phyloP scores from a whole-genome alignment of 2,888 invertebrate genomes.

The Portevinia maculata region DNA sequence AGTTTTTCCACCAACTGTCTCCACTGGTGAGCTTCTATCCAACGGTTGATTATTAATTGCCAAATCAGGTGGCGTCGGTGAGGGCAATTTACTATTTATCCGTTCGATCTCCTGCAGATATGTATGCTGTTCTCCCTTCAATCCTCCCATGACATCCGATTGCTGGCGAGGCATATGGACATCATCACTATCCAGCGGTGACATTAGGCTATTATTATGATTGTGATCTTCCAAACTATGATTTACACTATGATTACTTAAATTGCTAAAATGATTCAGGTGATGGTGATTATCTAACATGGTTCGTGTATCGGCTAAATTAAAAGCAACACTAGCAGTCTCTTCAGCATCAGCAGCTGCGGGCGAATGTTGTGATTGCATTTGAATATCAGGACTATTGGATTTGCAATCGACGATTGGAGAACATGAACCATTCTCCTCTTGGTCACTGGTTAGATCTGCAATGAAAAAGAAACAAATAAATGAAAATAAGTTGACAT shows the following conservation, averaged over 20 bases:
- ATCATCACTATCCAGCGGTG: slow-evolving; percentile 59
- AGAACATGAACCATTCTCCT: slow-evolving; percentile 82
- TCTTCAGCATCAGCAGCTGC: slow-evolving; percentile 57
- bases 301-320: slow-evolving; percentile 54
- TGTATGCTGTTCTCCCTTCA: slow-evolving; percentile 75
- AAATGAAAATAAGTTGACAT: not conserved
- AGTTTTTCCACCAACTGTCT: slow-evolving; percentile 27
- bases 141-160: slow-evolving; percentile 60
- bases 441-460: slow-evolving; percentile 81
- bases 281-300: slow-evolving; percentile 69
- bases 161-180: slow-evolving; percentile 51
- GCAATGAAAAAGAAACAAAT: slow-evolving; percentile 67
- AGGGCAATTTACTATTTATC: slow-evolving; percentile 75
- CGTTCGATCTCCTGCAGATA: slow-evolving; percentile 76
- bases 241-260: slow-evolving; percentile 69
- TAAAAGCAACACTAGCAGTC: slow-evolving; percentile 67
- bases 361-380: slow-evolving; percentile 64
- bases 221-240: slow-evolving; percentile 75
- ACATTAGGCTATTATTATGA: slow-evolving; percentile 74
- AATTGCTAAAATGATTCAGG: slow-evolving; percentile 66
- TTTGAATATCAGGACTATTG: slow-evolving; percentile 66
- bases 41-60: slow-evolving; percentile 75
- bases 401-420: slow-evolving; percentile 77
- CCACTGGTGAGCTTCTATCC: slow-evolving; percentile 68
- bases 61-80: slow-evolving; percentile 77